Conservation (phyloP, 2,797 vertebrate species). For the Bradypodion ventrale region DNA sequence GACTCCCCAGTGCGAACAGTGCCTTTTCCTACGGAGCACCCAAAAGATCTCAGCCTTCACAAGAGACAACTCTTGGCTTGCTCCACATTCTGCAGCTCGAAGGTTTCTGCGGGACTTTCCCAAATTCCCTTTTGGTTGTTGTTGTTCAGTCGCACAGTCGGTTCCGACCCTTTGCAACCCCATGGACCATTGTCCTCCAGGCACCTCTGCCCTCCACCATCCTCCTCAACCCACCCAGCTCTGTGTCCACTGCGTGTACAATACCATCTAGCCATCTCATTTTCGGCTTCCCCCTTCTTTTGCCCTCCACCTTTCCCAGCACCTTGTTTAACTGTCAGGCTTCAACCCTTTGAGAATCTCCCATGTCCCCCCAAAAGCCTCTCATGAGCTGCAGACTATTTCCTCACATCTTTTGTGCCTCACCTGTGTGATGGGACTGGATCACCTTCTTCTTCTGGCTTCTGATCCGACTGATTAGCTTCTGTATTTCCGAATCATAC, state of each 20-base stretch:
- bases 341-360: background rate
- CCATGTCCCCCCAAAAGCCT: background rate
- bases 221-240: too few relatives aligned
- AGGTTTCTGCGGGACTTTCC: too few relatives aligned
- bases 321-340: background rate
- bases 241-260: too few relatives aligned
- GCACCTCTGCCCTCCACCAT: too few relatives aligned
- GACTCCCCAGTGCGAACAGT: background rate
- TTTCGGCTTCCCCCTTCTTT: too few relatives aligned
- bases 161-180: too few relatives aligned
- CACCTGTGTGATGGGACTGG: slow-evolving; percentile 39
- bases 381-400: background rate
- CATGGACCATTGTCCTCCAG: too few relatives aligned
- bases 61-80: background rate
- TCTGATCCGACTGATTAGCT: slow-evolving; percentile 77
- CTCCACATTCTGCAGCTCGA: too few relatives aligned
- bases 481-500: slow-evolving; percentile 89
- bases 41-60: background rate
- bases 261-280: too few relatives aligned
- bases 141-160: too few relatives aligned
- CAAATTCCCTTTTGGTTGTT: too few relatives aligned
- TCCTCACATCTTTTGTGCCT: slow-evolving; percentile 51
- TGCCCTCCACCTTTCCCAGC: too few relatives aligned
- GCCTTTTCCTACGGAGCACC: background rate
- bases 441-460: slow-evolving; percentile 67